Evolutionary conservation across 1,140 invertebrate genomes (phyloP), one percentile per base, ranked within the genome.

Genomic region (Drosophila tani): DNA sequence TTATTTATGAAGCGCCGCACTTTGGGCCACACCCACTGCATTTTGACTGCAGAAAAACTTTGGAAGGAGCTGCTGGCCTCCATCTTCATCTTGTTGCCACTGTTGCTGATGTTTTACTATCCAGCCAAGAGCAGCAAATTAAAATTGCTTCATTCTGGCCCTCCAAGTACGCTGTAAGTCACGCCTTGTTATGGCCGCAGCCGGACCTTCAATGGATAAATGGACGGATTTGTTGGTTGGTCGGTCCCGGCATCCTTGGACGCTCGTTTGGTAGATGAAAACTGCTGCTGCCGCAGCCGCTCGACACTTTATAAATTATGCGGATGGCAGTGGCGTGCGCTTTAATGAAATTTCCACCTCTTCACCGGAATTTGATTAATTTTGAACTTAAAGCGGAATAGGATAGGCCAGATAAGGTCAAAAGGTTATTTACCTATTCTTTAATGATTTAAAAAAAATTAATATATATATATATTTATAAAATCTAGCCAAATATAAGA

Each of bases 241-340:
- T 45, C 40, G 62, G 32, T 45, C 32, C 60, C 15, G 55, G 56
- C 53, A 56, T 56, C 53, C 53, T 66, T 43, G 64, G 64, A 45
- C 21, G 29, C 8, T 66, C 8, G 35, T 46, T 32, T 66, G 24
- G 38, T 29, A 21, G 35, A 51, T 67, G 66, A 46, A 41, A 67
- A 38, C 43, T 40, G 3, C 29, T 46, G 9, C 15, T 19, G 45
- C 51, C 50, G 19, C 65, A 59, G 66, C 75, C 67, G 76, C 83
- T 87, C 83, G 81, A 90, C 84, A 90, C 84, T 88, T 88, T 74
- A 84, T 87, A 87, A 88, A 90, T 88, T 90, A 86, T 87, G 68
- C 47, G 81, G 21, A 51, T 55, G 58, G 62, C 59, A 47, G 49
- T 32, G 70, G 73, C 57, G 60, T 67, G 71, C 74, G 79, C 82